Evolutionary conservation across 2,888 invertebrate species (phyloP), one percentile per base, ranked within the genome.

Genomic region (Exocentrus adspersus): DNA sequence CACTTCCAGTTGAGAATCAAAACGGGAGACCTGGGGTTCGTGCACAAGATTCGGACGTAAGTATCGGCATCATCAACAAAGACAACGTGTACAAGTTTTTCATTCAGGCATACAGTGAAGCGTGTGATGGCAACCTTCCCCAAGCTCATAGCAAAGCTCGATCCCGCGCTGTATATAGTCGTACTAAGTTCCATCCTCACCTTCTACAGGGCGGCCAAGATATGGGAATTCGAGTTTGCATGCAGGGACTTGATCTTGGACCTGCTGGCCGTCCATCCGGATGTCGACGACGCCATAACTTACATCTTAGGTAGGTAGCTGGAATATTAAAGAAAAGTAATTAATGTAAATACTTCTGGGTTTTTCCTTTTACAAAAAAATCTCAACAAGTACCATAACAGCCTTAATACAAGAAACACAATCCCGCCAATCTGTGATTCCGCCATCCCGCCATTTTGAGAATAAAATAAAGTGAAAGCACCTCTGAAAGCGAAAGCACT

Each of bases 191-290:
- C 79, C 0, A 70, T 84, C 1, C 70, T 84, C 2, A 73, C 79
- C 9, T 77, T 78, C 17, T 78, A 83, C 32, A 76, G 80, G 42
- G 68, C 76, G 41, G 79, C 83, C 7, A 77, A 75, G 19, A 67
- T 84, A 2, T 85, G 85, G 85, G 75, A 76, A 4, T 76, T 79
- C 7, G 82, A 83, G 62, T 78, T 79, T n/a, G 74, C 82, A 2
- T 80, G 81, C 28, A 74, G 78, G 21, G 75, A 80, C 6, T 59
- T 83, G 17, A 64, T 82, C 9, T 73, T 69, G 45, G 73, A 72
- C 41, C 59, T 84, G 7, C 50, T 69, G 74, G 20, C 69, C 73
- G 37, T 72, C 21, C 67, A 75, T 72, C 54, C 67, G 3, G 69
- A 77, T 53, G 65, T 68, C 21, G 69, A 72, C 42, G 62, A 65